Evolutionary conservation across 2,888 invertebrate species (phyloP).

Genomic region (Colostygia pectinataria): DNA sequence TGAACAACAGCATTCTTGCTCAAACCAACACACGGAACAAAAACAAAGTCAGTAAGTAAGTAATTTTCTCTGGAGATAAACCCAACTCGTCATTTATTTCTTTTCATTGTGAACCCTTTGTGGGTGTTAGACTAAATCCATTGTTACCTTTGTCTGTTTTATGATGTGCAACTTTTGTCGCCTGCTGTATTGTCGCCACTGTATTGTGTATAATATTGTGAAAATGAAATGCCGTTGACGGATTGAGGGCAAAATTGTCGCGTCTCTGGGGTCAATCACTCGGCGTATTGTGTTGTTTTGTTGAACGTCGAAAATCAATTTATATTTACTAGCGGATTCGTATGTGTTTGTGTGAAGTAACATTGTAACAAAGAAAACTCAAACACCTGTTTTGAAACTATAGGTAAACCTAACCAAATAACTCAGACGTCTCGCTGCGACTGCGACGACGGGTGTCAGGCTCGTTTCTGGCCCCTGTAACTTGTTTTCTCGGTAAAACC

Average conservation of each 20-base stretch:
- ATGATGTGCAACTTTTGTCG: conserved; percentile 58
- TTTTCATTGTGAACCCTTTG: conserved; percentile 61
- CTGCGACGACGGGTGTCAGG: no score
- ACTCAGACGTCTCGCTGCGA: no score
- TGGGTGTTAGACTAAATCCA: conserved; percentile 40
- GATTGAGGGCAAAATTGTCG: conserved; percentile 15
- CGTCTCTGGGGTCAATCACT: conserved; percentile 8
- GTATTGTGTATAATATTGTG: conserved; percentile 8
- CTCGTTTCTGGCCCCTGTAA: no score
- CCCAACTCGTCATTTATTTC: conserved; percentile 31
- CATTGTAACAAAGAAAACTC: no score
- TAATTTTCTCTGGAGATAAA: conserved; percentile 33
- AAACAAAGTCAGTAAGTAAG: conserved; percentile 26
- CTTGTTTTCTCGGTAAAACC: no score
- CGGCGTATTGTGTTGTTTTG: conserved; percentile 4
- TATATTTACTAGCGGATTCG: no score
- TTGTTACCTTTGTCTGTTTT: conserved; percentile 63
- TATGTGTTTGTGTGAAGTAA: no score
- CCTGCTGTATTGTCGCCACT: conserved; percentile 37
- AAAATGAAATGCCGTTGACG: conserved; percentile 29
- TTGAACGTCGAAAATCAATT: not conserved
- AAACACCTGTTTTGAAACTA: no score
- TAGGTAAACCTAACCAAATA: no score
- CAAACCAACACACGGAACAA: conserved; percentile 18
- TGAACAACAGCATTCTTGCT: not conserved